Percentiles rank a stretch among this genome's conserved stretches.
These are phyloP conservation scores for Pseudochaenichthys georgianus DNA, from an alignment of 2,797 vertebrate genomes.

Conservation along the genomic window DNA sequence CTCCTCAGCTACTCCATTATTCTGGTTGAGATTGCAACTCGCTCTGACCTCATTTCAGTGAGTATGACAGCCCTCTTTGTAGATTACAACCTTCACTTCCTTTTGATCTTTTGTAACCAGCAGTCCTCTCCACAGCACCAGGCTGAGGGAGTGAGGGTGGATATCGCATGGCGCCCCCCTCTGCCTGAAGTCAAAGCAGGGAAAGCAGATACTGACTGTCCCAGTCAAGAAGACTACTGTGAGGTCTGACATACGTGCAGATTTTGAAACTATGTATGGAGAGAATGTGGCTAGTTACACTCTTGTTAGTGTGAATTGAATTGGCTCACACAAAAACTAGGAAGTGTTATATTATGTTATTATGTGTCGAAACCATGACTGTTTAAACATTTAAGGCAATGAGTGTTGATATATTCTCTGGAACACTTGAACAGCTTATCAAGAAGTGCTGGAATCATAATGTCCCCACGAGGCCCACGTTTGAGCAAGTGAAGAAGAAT, in stretches of 20 bases:
- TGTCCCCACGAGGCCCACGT: constrained; percentile 79
- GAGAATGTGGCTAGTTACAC: not conserved
- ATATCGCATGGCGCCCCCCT: constrained; percentile 81
- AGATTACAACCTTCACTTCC: constrained; percentile 58
- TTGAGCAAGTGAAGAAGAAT: constrained; percentile 86
- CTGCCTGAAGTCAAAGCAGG: constrained; percentile 81
- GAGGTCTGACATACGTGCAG: constrained; percentile 74
- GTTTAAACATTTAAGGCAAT: not conserved
- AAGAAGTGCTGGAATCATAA: constrained; percentile 85
- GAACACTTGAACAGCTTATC: constrained; percentile 74
- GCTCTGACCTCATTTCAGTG: constrained; percentile 82
- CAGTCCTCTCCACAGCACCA: constrained; percentile 72
- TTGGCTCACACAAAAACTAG: not conserved
- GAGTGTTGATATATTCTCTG: constrained; percentile 24
- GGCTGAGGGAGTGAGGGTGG: constrained; percentile 73
- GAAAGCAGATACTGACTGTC: constrained; percentile 82
- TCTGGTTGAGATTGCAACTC: constrained; percentile 85
- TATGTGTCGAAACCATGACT: not conserved
- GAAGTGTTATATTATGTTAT: not conserved
- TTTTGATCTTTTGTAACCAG: constrained; percentile 67
- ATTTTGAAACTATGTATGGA: not conserved
- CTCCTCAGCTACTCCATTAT: constrained; percentile 84
- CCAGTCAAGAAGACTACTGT: constrained; percentile 80
- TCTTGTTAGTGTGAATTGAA: not conserved
- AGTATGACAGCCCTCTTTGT: constrained; percentile 62